Conservation (phyloP, 2,888 invertebrate genomes). For the Hydrotaea cyrtoneurina region DNA sequence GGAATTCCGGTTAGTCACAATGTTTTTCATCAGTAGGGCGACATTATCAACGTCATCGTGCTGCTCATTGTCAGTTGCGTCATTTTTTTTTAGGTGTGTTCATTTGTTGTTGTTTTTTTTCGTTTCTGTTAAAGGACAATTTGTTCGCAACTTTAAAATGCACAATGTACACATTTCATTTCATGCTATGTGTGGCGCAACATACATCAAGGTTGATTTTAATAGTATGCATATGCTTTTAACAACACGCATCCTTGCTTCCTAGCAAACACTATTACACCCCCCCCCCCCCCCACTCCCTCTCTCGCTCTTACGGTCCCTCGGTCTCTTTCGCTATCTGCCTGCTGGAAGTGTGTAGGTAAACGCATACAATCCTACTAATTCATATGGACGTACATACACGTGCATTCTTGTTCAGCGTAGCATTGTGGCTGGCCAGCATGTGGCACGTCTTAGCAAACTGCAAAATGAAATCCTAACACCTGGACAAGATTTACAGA, state of each 20-base stretch:
- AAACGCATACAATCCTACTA: neutral
- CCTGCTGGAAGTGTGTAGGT: neutral
- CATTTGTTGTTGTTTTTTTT: no score
- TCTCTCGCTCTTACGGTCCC: no score
- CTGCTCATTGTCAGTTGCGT: neutral
- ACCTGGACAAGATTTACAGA: neutral
- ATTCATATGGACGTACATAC: neutral
- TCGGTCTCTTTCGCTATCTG: no score
- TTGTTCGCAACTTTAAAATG: neutral
- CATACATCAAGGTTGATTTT: conserved; percentile 19
- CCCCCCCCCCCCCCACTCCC: neutral
- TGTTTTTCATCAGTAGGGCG: neutral
- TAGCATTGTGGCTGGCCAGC: conserved; percentile 2
- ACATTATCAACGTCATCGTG: neutral
- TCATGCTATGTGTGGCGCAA: conserved; percentile 4
- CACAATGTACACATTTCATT: conserved; percentile 9
- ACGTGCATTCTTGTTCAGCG: no score
- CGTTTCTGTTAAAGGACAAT: neutral
- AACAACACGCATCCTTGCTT: neutral
- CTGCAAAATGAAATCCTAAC: neutral
- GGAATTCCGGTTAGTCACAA: neutral
- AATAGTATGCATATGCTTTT: conserved; percentile 22
- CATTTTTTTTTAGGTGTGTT: no score
- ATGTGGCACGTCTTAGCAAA: neutral
- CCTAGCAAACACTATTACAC: neutral